These are phyloP conservation scores for Ophioninae sp. DNA, from an alignment of 2,888 invertebrate genomes.

Conservation along the genomic window DNA sequence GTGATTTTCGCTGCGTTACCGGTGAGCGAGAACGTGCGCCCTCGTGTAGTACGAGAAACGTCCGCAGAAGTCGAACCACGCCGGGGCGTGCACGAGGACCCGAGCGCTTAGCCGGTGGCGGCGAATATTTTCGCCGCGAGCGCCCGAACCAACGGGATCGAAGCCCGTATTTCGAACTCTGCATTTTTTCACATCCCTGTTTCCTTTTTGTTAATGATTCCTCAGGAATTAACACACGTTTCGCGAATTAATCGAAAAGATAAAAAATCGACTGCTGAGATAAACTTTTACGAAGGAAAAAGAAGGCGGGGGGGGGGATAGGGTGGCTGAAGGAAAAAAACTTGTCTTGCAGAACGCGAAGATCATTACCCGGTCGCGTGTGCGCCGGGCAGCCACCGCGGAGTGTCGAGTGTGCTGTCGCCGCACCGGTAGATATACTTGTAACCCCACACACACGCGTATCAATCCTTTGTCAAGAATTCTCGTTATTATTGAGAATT, in stretches of 20 bases:
- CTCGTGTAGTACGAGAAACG: constrained; percentile 33
- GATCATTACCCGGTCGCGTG: constrained; percentile 63
- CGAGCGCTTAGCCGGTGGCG: constrained; percentile 41
- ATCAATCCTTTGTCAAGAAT: constrained; percentile 12
- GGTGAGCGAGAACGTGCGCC: constrained; percentile 12
- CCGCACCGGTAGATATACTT: constrained; percentile 46
- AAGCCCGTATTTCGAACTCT: neutral
- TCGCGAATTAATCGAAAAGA: neutral
- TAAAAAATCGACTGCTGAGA: neutral
- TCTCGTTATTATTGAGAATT: neutral
- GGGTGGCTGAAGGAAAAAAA: constrained; percentile 19
- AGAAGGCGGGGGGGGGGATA: constrained; percentile 19
- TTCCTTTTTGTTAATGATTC: neutral
- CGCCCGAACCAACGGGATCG: constrained; percentile 6
- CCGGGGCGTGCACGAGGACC: constrained; percentile 79
- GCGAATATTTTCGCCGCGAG: constrained; percentile 14
- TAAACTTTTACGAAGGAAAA: neutral
- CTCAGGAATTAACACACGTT: neutral
- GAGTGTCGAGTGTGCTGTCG: constrained; percentile 45
- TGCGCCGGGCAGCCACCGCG: constrained; percentile 59
- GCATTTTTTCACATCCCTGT: neutral
- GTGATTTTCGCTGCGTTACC: neutral
- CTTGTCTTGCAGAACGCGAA: constrained; percentile 29
- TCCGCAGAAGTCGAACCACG: constrained; percentile 76
- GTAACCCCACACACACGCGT: constrained; percentile 1